Evolutionary conservation across 2,113 vertebrate species (phyloP).

Genomic region (Gambusia holbrooki): DNA sequence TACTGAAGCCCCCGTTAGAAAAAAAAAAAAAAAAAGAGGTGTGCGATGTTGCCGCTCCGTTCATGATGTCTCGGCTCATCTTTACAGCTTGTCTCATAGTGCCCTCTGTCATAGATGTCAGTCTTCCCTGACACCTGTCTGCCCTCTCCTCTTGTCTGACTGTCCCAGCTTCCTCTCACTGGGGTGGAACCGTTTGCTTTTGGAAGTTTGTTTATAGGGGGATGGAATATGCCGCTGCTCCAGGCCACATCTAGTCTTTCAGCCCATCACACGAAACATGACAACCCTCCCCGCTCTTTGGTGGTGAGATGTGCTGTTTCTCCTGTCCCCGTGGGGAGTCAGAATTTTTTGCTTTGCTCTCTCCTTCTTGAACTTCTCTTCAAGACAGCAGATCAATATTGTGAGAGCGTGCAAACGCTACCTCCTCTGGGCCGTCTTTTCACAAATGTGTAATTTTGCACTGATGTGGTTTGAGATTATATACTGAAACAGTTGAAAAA

Average conservation of each 20-base stretch:
- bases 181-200: conserved; percentile 77
- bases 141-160: conserved; percentile 61
- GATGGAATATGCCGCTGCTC: conserved; percentile 72
- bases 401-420: conserved; percentile 48
- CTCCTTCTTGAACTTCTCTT: conserved; percentile 75
- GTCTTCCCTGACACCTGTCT: conserved; percentile 75
- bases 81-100: conserved; percentile 42
- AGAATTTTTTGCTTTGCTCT: conserved; percentile 63
- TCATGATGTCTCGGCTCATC: conserved; percentile 55
- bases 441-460: conserved; percentile 66
- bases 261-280: conserved; percentile 81
- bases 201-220: conserved; percentile 74
- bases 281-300: conserved; percentile 80
- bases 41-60: conserved; percentile 39
- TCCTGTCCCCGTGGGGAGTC: conserved; percentile 70
- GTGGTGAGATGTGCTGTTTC: conserved; percentile 74
- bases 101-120: conserved; percentile 70
- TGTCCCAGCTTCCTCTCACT: conserved; percentile 69
- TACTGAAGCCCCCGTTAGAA: conserved; percentile 20
- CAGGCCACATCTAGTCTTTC: conserved; percentile 73
- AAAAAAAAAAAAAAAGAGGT: conserved; percentile 30
- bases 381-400: conserved; percentile 76
- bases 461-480: conserved; percentile 51
- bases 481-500: conserved; percentile 28
- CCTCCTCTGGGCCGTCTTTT: conserved; percentile 65